Evolutionary conservation across 2,888 invertebrate genomes (phyloP).

Genomic region (Plutella xylostella): DNA sequence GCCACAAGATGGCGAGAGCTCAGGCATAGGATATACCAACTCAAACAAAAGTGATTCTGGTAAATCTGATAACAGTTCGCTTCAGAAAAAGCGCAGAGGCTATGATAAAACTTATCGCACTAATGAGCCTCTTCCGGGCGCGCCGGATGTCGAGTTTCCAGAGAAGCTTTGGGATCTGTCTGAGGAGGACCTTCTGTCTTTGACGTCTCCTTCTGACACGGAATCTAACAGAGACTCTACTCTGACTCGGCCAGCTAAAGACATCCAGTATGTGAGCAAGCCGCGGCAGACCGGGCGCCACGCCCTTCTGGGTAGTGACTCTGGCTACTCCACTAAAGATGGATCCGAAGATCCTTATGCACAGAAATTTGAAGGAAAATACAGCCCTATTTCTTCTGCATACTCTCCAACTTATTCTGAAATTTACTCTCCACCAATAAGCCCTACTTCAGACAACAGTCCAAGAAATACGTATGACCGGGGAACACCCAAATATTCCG

Average conservation of each 20-base stretch:
- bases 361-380: slow-evolving; percentile 47
- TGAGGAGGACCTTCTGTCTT: slow-evolving; percentile 71
- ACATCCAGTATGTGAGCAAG: slow-evolving; percentile 70
- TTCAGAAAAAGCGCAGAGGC: slow-evolving; percentile 74
- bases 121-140: slow-evolving; percentile 81
- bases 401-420: slow-evolving; percentile 64
- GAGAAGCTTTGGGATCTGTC: slow-evolving; percentile 84
- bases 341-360: slow-evolving; percentile 54
- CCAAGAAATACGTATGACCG: slow-evolving; percentile 50
- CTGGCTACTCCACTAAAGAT: slow-evolving; percentile 57
- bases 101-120: slow-evolving; percentile 89
- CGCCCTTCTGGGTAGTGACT: slow-evolving; percentile 59
- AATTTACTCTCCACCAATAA: slow-evolving; percentile 59
- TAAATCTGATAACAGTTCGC: slow-evolving; percentile 65
- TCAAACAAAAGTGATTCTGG: slow-evolving; percentile 61
- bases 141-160: slow-evolving; percentile 83
- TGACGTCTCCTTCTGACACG: slow-evolving; percentile 68
- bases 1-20: slow-evolving; percentile 56
- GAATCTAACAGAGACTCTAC: slow-evolving; percentile 70
- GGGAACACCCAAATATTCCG: too few species aligned
- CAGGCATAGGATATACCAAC: slow-evolving; percentile 64
- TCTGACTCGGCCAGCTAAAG: slow-evolving; percentile 69
- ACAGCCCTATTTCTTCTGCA: slow-evolving; percentile 56
- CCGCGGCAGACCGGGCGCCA: slow-evolving; percentile 72
- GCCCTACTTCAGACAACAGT: slow-evolving; percentile 55